Base-by-base conservation (phyloP, 64 coral and sea anemone species). In the Actinia equina region DNA sequence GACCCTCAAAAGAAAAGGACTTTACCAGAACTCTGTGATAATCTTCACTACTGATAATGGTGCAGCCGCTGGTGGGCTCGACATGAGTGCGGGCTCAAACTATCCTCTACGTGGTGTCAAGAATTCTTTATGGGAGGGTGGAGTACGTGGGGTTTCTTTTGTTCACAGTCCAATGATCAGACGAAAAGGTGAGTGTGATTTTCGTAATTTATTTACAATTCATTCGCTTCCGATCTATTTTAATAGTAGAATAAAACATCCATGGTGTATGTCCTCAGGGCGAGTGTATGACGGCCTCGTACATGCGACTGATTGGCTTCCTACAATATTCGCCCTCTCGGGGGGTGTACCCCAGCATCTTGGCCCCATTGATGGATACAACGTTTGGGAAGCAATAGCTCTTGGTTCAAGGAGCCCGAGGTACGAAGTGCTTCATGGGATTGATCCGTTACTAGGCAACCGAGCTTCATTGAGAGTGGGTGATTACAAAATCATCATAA, bases 401-500 rank as follows among this genome's bases (percentile, higher is more conserved):
- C 83, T 86, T 14, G 93, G 78, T 15, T 87, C 61, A 25, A 77
- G 54, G 43, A 95, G 93, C 10, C 97, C 91, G 16, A 82, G 97
- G 27, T 99, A 95, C 86, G 97, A 99, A 63, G 89, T 99, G 20
- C 91, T 99, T 67, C 97, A 99, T 69, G 97, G 93, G 1, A 70
- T 99, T 14, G 97, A 99, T 86, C 89, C 90, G 13, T 44, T 99
- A 44, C 88, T 86, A 59, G 93, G 91, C 52, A 92, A 93, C 76
- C 85, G 80, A 42, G 97, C 93, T 16, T 90, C 97, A 30, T 82
- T 99, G 2, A 85, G 97, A 16, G 94, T 99, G 26, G 97, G 97
- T 22, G 97, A 99, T 79, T 99, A 99, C 86, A 99, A 99, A 77
- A 65, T 99, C 64, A 88, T 99, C 27, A 84, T 99, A 22, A 94